These are phyloP conservation scores for Drosophila auraria DNA, from an alignment of 1,140 invertebrate genomes.

Conservation along the genomic window DNA sequence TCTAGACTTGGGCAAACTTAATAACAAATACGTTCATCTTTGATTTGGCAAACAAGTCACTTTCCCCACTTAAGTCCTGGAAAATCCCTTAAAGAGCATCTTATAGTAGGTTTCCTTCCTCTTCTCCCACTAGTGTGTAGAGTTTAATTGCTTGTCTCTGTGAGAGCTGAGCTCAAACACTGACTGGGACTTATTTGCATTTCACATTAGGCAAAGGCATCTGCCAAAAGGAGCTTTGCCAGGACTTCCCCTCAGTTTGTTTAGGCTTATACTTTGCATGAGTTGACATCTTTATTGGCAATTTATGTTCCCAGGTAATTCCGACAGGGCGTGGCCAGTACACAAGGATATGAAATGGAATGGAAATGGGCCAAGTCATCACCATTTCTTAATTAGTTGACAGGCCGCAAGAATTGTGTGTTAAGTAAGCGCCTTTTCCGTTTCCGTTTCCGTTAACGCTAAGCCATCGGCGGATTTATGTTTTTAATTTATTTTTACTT, in stretches of 20 bases:
- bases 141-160: slow-evolving; percentile 66
- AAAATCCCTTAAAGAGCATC: slow-evolving; percentile 24
- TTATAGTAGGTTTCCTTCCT: not conserved
- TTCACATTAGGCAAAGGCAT: slow-evolving; percentile 62
- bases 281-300: slow-evolving; percentile 75
- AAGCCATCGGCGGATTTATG: slow-evolving; percentile 41
- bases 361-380: slow-evolving; percentile 40
- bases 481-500: slow-evolving; percentile 68
- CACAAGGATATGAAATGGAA: slow-evolving; percentile 33
- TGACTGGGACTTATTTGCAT: slow-evolving; percentile 58
- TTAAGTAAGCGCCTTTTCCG: slow-evolving; percentile 19
- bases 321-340: slow-evolving; percentile 25
- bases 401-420: slow-evolving; percentile 36
- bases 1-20: no score
- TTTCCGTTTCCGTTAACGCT: slow-evolving; percentile 1
- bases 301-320: slow-evolving; percentile 67
- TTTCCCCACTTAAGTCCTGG: not conserved
- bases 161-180: slow-evolving; percentile 20
- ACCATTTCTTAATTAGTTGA: slow-evolving; percentile 72
- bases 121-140: not conserved
- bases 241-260: slow-evolving; percentile 51
- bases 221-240: slow-evolving; percentile 59
- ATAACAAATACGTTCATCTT: not conserved
- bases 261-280: slow-evolving; percentile 64
- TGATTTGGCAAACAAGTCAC: not conserved